phyloP scores from a whole-genome alignment of 2,888 invertebrate genomes.

The Eulithis testata region DNA sequence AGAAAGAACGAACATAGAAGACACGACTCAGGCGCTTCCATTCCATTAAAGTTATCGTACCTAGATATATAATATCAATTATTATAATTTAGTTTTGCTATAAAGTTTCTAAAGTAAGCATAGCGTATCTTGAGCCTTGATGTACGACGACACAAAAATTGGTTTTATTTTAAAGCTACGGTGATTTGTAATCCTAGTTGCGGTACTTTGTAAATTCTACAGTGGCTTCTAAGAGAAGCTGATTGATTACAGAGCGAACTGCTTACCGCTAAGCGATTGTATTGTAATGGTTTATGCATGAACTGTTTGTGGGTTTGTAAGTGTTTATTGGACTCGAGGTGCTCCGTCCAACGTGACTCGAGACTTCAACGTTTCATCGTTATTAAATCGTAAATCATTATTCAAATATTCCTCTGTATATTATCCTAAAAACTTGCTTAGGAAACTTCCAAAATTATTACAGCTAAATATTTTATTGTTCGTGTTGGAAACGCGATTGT shows the following conservation, averaged over 20 bases:
- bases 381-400: not conserved
- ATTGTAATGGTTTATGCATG: constrained; percentile 27
- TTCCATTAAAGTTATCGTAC: too few species aligned
- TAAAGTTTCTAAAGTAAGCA: too few species aligned
- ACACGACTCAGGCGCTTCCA: too few species aligned
- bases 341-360: constrained; percentile 1
- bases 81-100: too few species aligned
- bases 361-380: not conserved
- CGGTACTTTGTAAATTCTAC: not conserved
- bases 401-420: not conserved
- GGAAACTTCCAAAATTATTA: not conserved
- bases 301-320: constrained; percentile 10
- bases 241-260: constrained; percentile 27
- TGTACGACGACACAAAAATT: too few species aligned
- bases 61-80: too few species aligned
- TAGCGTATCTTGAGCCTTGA: too few species aligned
- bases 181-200: not conserved
- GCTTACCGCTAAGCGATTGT: constrained; percentile 25
- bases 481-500: not conserved
- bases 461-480: not conserved
- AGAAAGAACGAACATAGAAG: too few species aligned
- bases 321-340: constrained; percentile 12
- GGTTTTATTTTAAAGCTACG: too few species aligned
- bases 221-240: constrained; percentile 11
- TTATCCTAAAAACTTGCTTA: not conserved